Evolutionary conservation across 2,888 invertebrate genomes (phyloP).

Genomic region (Plagodis pulveraria): DNA sequence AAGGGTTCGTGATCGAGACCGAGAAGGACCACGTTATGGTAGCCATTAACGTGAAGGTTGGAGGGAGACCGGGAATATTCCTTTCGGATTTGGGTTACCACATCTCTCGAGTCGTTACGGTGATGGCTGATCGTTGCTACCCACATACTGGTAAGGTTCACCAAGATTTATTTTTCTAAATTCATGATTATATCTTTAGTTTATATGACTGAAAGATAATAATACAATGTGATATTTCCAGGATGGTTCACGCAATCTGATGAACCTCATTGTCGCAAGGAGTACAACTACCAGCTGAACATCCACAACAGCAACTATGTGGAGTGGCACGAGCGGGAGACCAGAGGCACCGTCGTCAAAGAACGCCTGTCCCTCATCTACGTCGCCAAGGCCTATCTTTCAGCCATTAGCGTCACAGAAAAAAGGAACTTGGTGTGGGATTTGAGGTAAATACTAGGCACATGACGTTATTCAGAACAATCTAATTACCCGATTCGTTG

Average conservation of each 20-base stretch:
- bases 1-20: conserved; percentile 86
- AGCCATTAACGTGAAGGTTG: conserved; percentile 90
- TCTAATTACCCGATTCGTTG: too few species aligned
- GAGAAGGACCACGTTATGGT: conserved; percentile 96
- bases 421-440: conserved; percentile 95
- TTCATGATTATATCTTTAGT: too few species aligned
- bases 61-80: conserved; percentile 90
- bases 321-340: conserved; percentile 94
- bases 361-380: conserved; percentile 91
- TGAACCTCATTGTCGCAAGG: conserved; percentile 91
- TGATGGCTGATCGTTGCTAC: conserved; percentile 93
- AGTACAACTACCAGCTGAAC: conserved; percentile 92
- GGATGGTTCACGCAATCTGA: conserved; percentile 94
- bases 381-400: conserved; percentile 90
- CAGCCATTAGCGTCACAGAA: conserved; percentile 94
- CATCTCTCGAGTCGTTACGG: conserved; percentile 93
- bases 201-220: too few species aligned
- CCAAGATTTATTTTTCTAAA: neutral
- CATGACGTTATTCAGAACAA: too few species aligned
- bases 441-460: conserved; percentile 75
- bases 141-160: conserved; percentile 91
- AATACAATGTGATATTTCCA: conserved; percentile 47
- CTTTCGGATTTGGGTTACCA: conserved; percentile 96
- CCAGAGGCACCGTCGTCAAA: conserved; percentile 86
- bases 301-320: conserved; percentile 89